Evolutionary conservation across 2,113 vertebrate genomes (phyloP), one percentile per base, ranked within the genome.

Genomic region (Echinops telfairi): DNA sequence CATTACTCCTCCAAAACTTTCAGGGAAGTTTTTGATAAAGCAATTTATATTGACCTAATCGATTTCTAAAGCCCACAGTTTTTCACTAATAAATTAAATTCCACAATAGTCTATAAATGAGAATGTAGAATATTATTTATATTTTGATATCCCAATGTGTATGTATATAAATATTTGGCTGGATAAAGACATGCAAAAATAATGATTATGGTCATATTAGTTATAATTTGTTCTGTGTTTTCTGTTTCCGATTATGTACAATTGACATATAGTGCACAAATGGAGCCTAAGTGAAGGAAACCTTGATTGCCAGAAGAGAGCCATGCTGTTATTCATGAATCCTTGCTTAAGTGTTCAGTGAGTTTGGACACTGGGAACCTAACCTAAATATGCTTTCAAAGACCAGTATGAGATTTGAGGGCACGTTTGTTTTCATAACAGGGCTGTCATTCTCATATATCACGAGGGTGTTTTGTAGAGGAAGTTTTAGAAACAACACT

Each of bases 341-440:
- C 2, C 75, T 47, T 36, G 1, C 10, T 40, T 10, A 15, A 5
- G 6, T 7, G 0, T 0, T 81, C 33, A 66, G 27, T 40, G 47
- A 33, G 38, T 40, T 20, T 40, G 47, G 77, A 68, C 8, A 11
- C 27, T 14, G 22, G 27, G 76, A 84, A 25, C 3, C 4, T 60
- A 27, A 76, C 0, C 64, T n/a, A 20, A 25, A 0, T 60, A 2
- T 2, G 12, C 40, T n/a, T 71, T 43, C 5, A 43, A 15, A 0
- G 31, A 29, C 17, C 20, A 27, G 36, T 10, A 71, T 33, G 29
- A 36, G 17, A 38, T 3, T 1, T n/a, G 11, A 75, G 2, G 20
- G 9, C 6, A 0, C 8, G 22, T 16, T 66, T 53, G 6, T 29
- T 38, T 75, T 73, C 17, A 73, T 4, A 25, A 3, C 6, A 47